A percentile compares a stretch with the other conserved stretches of the same genome.
phyloP scores from a whole-genome alignment of 2,113 vertebrate genomes.

The Calcarius ornatus region DNA sequence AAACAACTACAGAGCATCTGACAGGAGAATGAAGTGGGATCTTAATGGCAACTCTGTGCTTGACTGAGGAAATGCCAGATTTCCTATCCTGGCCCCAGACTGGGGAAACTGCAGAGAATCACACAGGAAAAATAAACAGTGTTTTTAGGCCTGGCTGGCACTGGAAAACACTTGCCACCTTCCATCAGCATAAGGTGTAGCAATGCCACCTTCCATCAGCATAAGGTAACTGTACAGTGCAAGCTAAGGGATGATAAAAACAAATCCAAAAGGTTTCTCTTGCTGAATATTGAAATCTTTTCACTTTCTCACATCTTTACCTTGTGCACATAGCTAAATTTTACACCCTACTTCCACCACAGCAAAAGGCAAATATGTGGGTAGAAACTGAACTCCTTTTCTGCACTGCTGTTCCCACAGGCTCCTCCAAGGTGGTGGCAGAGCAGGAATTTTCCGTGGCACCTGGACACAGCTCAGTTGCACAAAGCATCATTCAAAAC shows the following conservation, averaged over 20 bases:
- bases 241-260: neutral
- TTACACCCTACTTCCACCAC: neutral
- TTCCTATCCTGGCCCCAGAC: neutral
- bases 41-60: neutral
- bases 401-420: neutral
- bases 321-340: neutral
- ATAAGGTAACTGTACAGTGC: neutral
- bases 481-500: neutral
- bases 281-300: neutral
- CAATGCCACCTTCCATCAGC: neutral
- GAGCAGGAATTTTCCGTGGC: neutral
- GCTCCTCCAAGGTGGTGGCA: neutral
- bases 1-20: neutral
- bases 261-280: neutral
- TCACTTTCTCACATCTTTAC: neutral
- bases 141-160: neutral
- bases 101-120: neutral
- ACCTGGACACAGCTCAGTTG: neutral
- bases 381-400: neutral
- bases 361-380: neutral
- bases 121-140: neutral
- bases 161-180: neutral
- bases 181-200: neutral
- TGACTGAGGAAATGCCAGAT: neutral
- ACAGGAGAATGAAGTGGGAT: accelerated